Base-by-base conservation (phyloP, 2,888 invertebrate species). In the Strigamia maritima region DNA sequence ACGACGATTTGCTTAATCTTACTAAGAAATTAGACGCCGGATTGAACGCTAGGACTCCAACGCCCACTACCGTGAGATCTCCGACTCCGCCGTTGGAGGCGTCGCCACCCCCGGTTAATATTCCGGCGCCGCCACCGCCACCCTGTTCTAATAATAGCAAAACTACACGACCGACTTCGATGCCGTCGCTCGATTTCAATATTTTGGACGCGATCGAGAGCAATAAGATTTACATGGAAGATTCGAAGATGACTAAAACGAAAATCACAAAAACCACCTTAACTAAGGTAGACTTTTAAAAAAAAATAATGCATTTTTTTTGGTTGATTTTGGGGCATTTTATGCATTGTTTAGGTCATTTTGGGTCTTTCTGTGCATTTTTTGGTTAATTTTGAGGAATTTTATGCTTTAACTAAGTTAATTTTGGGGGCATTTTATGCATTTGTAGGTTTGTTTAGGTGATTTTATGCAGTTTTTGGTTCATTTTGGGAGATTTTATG, bases 161-260 rank as follows among this genome's bases (percentile, higher is more conserved):
- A 38, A 54, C n/a, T n/a, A n/a, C 10, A 24, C 78, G 78, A 28
- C 78, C 78, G 14, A 31, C 19, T 12, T 54, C 54, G 12, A 54
- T 78, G 60, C 78, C 78, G 7, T 60, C 78, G 12, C 24, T 78
- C 16, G 78, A 78, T 31, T 60, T 78, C 31, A 65, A 78, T 28
- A 60, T 78, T 4, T 31, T 78, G 31, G 78, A 78, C 8, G 65
- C 65, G 19, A 78, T 78, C 31, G 78, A 78, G 65, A 78, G 19
- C 12, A 77, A 77, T 7, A 77, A 77, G 40, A 77, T 77, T 24
- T 19, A n/a, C 10, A 35, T 77, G 40, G 38, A 75, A 22, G 40
- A 75, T 31, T 19, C 35, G 75, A 75, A 75, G 22, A 38, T 35
- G 22, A 75, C 75, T 16, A 75, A 2, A 19, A 75, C 75, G 2